Evolutionary conservation across 2,797 vertebrate species (phyloP), one percentile per base, ranked within the genome.

Genomic region (Paguma larvata): DNA sequence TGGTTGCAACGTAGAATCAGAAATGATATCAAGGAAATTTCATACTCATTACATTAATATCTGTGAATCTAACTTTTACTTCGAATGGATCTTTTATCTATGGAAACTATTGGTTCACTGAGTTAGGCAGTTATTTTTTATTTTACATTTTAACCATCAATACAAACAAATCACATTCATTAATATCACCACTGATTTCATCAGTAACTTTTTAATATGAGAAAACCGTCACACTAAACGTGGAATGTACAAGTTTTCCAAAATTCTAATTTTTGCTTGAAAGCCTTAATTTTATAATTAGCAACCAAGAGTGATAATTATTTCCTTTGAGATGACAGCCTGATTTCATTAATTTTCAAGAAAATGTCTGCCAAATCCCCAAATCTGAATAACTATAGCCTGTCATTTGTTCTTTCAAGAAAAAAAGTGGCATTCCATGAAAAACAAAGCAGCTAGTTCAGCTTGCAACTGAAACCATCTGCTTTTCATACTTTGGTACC

Each of bases 341-440:
- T 87, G 51, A 78, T 77, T 87, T 96, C 30, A 86, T 95, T 86
- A 83, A 82, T 86, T 72, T 83, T 86, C 10, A 86, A 85, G 51
- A 89, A 83, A 78, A 78, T 51, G 12, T 48, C 70, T 95, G 19
- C 5, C 38, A 80, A 83, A 82, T 90, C 65, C 19, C 51, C 46
- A 94, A 78, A 89, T 38, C 21, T 92, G 23, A 94, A 59, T 65
- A 83, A 77, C 15, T 38, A 3, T 21, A 85, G n/a, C 32, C 85
- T 56, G 10, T 86, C 34, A 63, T 18, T 65, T 85, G 7, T 67
- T 67, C 10, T 46, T 86, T 53, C 6, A 59, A 95, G 62, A 80
- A 44, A 88, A 56, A 89, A 65, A 44, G 44, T 80, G 70, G 1
- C 25, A n/a, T 63, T 79, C 51, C 15, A 14, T 44, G 34, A 44